Evolutionary conservation across 2,888 invertebrate genomes (phyloP), one percentile per base, ranked within the genome.

Genomic region (Cyrtodaria siliqua): DNA sequence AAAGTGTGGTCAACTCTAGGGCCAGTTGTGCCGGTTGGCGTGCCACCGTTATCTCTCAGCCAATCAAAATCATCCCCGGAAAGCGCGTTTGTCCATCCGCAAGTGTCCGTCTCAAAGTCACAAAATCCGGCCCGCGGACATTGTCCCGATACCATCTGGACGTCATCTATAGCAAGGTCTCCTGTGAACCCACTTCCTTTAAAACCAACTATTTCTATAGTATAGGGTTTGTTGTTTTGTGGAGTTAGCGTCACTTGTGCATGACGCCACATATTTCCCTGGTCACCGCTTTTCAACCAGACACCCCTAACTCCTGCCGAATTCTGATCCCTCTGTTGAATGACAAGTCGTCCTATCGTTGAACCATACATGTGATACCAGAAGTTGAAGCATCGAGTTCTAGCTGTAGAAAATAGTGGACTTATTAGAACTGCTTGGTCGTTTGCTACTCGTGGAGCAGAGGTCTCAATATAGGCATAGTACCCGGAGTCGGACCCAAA

Each of bases 401-500:
- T 75, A 8, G 63, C 47, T 27, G 80, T 79, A 52, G 70, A 62
- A 52, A 80, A 74, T n/a, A 60, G 56, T 23, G 82, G 84, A 69
- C 90, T 90, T 16, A 84, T 56, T 6, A 92, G 70, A 18, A 84
- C 61, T 4, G 91, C 91, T 38, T 83, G 81, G 59, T 91, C 89
- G 55, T 86, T 85, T 8, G 68, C 55, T 29, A 59, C 61, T 59
- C 85, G 57, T 16, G 86, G 87, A 2, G 77, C 75, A 23, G 89
- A 87, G 23, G 89, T 81, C 53, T 89, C 88, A 50, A 90, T 87
- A 68, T 82, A 90, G 29, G 87, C 83, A 77, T 85, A 91, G 60
- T 90, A 86, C 9, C 95, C 95, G 61, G 86, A 74, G 64, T 85
- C 84, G 9, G 89, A 89, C 24, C 90, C 89, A 62, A 86, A 90